Conservation (phyloP, 2,113 vertebrate species). For the Arizona elegans region DNA sequence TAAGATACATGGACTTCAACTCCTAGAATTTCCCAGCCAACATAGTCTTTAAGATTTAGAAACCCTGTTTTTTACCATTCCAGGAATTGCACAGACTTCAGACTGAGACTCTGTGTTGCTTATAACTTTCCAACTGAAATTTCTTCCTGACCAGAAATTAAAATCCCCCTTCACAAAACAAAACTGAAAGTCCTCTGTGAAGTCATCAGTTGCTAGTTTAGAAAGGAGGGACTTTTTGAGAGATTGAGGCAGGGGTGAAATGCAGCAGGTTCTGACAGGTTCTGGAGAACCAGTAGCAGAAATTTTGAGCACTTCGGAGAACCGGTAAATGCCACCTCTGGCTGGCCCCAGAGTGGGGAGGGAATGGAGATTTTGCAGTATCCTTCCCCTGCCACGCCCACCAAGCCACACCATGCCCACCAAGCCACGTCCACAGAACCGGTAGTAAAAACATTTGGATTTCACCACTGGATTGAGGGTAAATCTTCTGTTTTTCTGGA, state of each 20-base stretch:
- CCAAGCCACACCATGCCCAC: no score
- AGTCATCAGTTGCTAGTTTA: not conserved
- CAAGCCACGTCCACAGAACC: no score
- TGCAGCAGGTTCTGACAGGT: no score
- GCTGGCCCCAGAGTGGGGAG: no score
- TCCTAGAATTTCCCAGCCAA: not conserved
- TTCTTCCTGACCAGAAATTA: not conserved
- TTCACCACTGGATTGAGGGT: not conserved
- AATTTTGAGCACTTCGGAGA: no score
- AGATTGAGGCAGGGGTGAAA: not conserved
- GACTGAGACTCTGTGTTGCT: not conserved
- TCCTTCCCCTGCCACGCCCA: no score
- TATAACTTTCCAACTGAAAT: slow-evolving; percentile 65
- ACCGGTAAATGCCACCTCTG: no score
- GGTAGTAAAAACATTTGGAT: no score
- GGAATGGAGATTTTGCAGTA: no score
- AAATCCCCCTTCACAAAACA: slow-evolving; percentile 52
- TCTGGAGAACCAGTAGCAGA: no score
- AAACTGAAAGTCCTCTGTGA: slow-evolving; percentile 36
- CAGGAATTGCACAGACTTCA: not conserved
- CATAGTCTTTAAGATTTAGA: not conserved
- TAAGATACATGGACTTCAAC: not conserved
- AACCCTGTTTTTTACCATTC: not conserved
- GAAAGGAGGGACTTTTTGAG: not conserved
- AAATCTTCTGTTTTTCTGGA: not conserved